A percentile compares a stretch with the other conserved stretches of the same genome.
These are phyloP conservation scores for Trachelipus rathkii DNA, from an alignment of 1,140 invertebrate species.

Conservation along the genomic window DNA sequence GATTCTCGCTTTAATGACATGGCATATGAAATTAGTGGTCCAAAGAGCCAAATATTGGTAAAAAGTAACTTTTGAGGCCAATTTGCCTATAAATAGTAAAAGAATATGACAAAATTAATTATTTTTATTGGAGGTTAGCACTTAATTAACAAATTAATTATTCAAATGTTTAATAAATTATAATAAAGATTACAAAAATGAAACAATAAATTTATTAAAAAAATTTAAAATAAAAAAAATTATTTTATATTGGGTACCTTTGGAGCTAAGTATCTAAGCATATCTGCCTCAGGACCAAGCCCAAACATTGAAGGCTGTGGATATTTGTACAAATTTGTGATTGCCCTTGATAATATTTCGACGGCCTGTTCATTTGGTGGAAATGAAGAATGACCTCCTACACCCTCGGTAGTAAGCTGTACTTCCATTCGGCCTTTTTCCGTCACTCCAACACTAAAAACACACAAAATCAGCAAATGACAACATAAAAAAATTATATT, in stretches of 20 bases:
- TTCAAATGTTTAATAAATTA: too few relatives aligned
- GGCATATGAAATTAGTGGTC: slow-evolving; percentile 50
- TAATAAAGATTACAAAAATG: too few relatives aligned
- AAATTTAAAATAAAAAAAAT: too few relatives aligned
- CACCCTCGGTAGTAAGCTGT: slow-evolving; percentile 51
- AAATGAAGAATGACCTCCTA: slow-evolving; percentile 58
- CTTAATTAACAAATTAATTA: too few relatives aligned
- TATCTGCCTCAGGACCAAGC: slow-evolving; percentile 53
- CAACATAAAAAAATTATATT: too few relatives aligned
- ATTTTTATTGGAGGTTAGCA: too few relatives aligned
- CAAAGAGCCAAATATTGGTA: slow-evolving; percentile 59
- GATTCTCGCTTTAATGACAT: slow-evolving; percentile 51
- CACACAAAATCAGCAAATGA: too few relatives aligned
- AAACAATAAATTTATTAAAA: too few relatives aligned
- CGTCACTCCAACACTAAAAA: slow-evolving; percentile 51
- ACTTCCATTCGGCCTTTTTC: slow-evolving; percentile 57
- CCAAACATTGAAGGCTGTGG: slow-evolving; percentile 57
- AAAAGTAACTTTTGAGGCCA: slow-evolving; percentile 49
- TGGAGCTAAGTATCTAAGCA: slow-evolving; percentile 52
- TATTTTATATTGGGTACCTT: slow-evolving; percentile 47
- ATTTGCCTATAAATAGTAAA: slow-evolving; percentile 24
- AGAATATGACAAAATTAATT: too few relatives aligned
- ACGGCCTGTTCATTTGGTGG: slow-evolving; percentile 55
- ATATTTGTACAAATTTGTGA: slow-evolving; percentile 53
- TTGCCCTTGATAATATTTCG: slow-evolving; percentile 54